Conservation (phyloP, 1,140 invertebrate species). For the Caenorhabditis tropicalis region DNA sequence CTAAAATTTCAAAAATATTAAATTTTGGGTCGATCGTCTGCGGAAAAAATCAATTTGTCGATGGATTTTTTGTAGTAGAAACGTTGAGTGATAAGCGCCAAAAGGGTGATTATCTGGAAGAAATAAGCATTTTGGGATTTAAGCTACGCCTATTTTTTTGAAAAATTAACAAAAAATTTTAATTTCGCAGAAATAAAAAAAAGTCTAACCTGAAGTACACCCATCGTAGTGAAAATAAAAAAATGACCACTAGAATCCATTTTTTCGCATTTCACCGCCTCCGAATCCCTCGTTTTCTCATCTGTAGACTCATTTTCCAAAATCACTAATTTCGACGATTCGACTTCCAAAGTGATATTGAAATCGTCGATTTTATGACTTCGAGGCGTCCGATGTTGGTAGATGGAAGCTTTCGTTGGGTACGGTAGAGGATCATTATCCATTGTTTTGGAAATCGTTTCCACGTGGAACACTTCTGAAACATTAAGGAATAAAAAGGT, state of each 20-base stretch:
- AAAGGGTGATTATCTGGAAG: slow-evolving; percentile 1
- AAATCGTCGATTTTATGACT: background rate
- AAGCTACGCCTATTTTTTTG: background rate
- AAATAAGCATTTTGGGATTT: background rate
- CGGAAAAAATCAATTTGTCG: background rate
- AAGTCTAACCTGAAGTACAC: background rate
- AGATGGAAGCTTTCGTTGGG: background rate
- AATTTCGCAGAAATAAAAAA: background rate
- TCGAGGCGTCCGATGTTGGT: background rate
- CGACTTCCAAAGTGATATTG: slow-evolving; percentile 14
- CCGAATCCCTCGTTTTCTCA: background rate
- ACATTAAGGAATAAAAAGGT: background rate
- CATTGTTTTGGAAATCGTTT: slow-evolving; percentile 26
- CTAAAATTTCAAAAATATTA: too few relatives aligned
- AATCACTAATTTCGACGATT: background rate
- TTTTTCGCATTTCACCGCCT: background rate
- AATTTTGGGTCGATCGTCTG: slow-evolving; percentile 35
- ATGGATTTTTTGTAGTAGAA: slow-evolving; percentile 18
- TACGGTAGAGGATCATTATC: background rate
- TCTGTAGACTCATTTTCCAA: background rate
- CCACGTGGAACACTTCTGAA: slow-evolving; percentile 30
- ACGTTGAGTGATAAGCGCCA: slow-evolving; percentile 19
- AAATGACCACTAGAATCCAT: background rate
- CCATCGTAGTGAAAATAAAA: background rate
- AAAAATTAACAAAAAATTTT: background rate